Percentiles rank a stretch among this genome's conserved stretches.
phyloP scores from a whole-genome alignment of 30 jellyfish, hydroid and myxozoan genomes.

The Aurelia sp. region DNA sequence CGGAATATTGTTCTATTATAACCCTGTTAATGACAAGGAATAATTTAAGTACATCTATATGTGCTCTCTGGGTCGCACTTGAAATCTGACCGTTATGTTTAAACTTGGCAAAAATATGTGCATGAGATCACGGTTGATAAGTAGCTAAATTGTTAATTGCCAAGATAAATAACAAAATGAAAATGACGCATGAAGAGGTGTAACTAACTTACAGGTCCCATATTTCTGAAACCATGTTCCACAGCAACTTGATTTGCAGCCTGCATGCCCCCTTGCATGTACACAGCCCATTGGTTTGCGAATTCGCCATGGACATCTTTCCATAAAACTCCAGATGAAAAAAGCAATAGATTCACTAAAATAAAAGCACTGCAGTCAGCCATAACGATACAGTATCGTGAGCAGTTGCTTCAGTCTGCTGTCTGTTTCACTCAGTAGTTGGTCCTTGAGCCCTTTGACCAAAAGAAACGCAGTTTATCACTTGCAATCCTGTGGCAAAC shows the following conservation, averaged over 20 bases:
- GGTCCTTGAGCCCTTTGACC: background rate
- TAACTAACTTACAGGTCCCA: slow-evolving; percentile 91
- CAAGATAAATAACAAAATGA: too few species aligned
- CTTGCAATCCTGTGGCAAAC: slow-evolving; percentile 19
- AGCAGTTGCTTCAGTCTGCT: too few species aligned
- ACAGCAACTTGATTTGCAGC: slow-evolving; percentile 88
- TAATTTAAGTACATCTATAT: too few species aligned
- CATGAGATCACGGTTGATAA: too few species aligned
- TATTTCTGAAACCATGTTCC: slow-evolving; percentile 90
- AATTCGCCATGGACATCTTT: slow-evolving; percentile 16
- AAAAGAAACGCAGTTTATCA: background rate
- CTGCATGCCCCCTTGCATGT: slow-evolving; percentile 86
- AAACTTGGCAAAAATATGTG: too few species aligned
- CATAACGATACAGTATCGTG: slow-evolving; percentile 9
- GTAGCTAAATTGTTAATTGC: too few species aligned
- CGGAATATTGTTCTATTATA: too few species aligned
- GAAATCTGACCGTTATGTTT: too few species aligned
- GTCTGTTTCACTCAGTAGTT: background rate
- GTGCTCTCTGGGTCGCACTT: too few species aligned
- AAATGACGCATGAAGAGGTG: too few species aligned
- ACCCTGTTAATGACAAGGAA: too few species aligned
- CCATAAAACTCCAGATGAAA: slow-evolving; percentile 20
- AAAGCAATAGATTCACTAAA: background rate
- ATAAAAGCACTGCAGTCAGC: background rate
- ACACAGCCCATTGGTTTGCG: slow-evolving; percentile 98